Conservation (phyloP, 1,140 invertebrate species). For the Drosophila bocki region DNA sequence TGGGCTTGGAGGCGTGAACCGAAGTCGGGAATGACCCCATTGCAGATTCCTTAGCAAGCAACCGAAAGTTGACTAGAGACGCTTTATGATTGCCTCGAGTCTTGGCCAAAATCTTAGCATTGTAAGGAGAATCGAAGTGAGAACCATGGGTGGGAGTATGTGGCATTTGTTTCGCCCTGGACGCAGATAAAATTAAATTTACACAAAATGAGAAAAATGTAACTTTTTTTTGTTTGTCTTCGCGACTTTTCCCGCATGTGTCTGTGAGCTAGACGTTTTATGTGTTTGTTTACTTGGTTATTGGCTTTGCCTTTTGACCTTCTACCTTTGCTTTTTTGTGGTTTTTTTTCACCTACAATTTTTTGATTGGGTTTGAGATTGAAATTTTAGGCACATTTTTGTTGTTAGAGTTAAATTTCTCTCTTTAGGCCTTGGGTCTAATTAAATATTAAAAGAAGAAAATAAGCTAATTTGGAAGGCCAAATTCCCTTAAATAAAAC, state of each 20-base stretch:
- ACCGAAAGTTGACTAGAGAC: constrained; percentile 26
- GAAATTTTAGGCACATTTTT: neutral
- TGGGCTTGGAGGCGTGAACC: constrained; percentile 7
- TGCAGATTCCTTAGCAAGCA: constrained; percentile 8
- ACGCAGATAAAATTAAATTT: constrained; percentile 76
- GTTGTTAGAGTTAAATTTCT: constrained; percentile 3
- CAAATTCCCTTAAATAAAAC: too few species aligned
- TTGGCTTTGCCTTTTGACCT: constrained; percentile 2
- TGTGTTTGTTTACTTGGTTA: constrained; percentile 26
- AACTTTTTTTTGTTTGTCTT: constrained; percentile 47
- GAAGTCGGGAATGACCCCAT: neutral
- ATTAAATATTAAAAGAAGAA: neutral
- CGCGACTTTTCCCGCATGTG: constrained; percentile 27
- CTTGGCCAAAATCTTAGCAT: constrained; percentile 13
- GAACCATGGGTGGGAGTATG: constrained; percentile 8
- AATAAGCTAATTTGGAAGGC: too few species aligned
- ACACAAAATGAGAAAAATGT: constrained; percentile 50
- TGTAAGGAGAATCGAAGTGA: neutral
- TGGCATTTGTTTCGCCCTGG: constrained; percentile 64
- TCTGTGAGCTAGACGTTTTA: constrained; percentile 20
- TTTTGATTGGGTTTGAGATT: constrained; percentile 10
- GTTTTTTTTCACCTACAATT: constrained; percentile 41
- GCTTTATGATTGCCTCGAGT: constrained; percentile 70
- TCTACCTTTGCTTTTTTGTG: constrained; percentile 8
- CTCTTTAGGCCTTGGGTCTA: neutral